Evolutionary conservation across 2,888 invertebrate species (phyloP), one percentile per base, ranked within the genome.

Genomic region (Tortrix viridana): DNA sequence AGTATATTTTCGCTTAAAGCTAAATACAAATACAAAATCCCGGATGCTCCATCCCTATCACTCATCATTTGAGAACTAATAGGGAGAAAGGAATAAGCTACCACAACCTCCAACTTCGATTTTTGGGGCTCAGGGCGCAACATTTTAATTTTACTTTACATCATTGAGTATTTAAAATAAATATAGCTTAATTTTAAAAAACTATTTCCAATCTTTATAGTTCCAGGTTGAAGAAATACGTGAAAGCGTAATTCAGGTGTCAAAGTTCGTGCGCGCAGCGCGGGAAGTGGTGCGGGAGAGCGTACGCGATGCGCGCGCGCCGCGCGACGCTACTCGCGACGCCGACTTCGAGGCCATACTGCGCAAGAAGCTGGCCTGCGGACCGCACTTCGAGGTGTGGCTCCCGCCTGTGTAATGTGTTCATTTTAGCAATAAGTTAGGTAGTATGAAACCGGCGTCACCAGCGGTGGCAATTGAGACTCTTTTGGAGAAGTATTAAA

Each of bases 331-430:
- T 7, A 77, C 85, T 18, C 81, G 89, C 23, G 94, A 94, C 86
- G 89, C 85, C 65, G 75, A 79, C 49, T 84, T 89, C 69, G 92
- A 92, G 72, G 84, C 85, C 67, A 85, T 87, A 69, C 86, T 93
- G 70, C 88, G 93, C 72, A 92, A 93, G 83, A 91, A 94, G 81
- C 88, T 93, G 73, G 92, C 89, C 71, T 93, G 89, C 81, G 92
- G 92, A 70, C 83, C 90, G 2, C 77, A 86, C 59, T 88, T 92
- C 49, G 81, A 90, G 91, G 92, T 94, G 81, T 94, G 94, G 94
- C 85, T 93, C 76, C 94, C 94, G 56, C 91, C 92, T 1, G 86
- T 85, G 65, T 90, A 76, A 86, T 85, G 89, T 89, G 89, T 89
- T 90, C 88, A 84, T 22, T 49, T 16, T 26, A 55, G n/a, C 1